phyloP scores from a whole-genome alignment of 2,888 invertebrate genomes.

The Spodoptera littoralis region DNA sequence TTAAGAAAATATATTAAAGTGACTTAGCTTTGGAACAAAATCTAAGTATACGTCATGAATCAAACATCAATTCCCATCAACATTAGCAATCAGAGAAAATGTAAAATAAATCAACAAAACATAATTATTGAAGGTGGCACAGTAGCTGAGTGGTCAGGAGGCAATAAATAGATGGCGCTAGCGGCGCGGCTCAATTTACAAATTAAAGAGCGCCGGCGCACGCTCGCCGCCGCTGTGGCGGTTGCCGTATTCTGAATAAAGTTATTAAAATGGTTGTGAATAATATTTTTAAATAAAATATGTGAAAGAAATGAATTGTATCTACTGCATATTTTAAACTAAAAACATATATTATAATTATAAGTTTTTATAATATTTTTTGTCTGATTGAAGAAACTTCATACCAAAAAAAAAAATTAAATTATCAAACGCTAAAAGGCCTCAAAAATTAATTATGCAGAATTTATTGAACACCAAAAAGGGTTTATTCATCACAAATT shows the following conservation, averaged over 20 bases:
- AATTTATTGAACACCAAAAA: not conserved
- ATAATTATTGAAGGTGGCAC: conserved; percentile 50
- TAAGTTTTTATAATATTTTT: too few species aligned
- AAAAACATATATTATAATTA: too few species aligned
- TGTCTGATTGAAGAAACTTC: too few species aligned
- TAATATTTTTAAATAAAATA: not conserved
- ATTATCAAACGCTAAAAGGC: too few species aligned
- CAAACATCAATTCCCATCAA: conserved; percentile 43
- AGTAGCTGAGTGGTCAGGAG: conserved; percentile 68
- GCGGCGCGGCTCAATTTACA: conserved; percentile 79
- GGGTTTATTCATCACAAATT: too few species aligned
- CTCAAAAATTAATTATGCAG: too few species aligned
- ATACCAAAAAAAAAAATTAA: too few species aligned
- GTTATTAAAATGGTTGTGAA: not conserved
- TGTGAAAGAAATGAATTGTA: not conserved
- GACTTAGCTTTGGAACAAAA: not conserved
- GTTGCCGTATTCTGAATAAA: conserved; percentile 64
- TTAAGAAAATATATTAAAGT: too few species aligned
- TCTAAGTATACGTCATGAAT: conserved; percentile 6
- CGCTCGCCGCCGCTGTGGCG: conserved; percentile 65
- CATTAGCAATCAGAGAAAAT: conserved; percentile 39
- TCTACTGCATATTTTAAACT: too few species aligned
- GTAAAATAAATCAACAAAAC: conserved; percentile 42
- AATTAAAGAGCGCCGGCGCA: conserved; percentile 81
- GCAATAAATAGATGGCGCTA: conserved; percentile 80